A percentile compares a stretch with the other conserved stretches of the same genome.
Evolutionary conservation across 2,888 invertebrate species (phyloP).

Genomic region (Zaprionus lineosus): DNA sequence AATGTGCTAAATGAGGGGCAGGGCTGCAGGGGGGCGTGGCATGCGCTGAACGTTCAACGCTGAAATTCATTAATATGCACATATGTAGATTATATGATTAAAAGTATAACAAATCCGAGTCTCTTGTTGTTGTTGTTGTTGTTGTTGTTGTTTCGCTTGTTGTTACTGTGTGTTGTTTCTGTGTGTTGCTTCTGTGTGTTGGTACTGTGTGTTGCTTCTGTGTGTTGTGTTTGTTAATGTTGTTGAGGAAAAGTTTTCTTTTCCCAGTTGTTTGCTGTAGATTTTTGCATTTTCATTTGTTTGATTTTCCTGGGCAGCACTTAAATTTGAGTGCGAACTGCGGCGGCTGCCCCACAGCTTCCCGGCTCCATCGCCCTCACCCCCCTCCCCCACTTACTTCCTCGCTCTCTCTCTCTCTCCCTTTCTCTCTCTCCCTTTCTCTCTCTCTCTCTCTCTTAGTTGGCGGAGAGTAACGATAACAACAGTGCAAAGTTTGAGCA

Average conservation of each 20-base stretch:
- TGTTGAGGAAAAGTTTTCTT: constrained; percentile 16
- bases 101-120: constrained; percentile 43
- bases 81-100: constrained; percentile 73
- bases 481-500: constrained; percentile 30
- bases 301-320: constrained; percentile 31
- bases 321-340: constrained; percentile 22
- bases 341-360: constrained; percentile 1
- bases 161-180: not conserved
- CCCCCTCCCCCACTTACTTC: too few relatives aligned
- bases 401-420: too few relatives aligned
- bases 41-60: constrained; percentile 7
- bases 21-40: not conserved
- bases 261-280: constrained; percentile 19
- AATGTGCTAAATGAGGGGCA: not conserved
- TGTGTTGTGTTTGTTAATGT: constrained; percentile 1
- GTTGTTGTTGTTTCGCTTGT: not conserved
- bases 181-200: not conserved
- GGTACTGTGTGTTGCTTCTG: not conserved
- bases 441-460: too few relatives aligned
- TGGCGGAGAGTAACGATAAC: constrained; percentile 11
- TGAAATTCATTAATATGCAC: constrained; percentile 71
- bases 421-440: too few relatives aligned
- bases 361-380: too few relatives aligned
- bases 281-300: constrained; percentile 35
- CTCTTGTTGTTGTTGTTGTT: constrained; percentile 11